Evolutionary conservation across 2,888 invertebrate genomes (phyloP).

Genomic region (Eupeodes latifasciatus): DNA sequence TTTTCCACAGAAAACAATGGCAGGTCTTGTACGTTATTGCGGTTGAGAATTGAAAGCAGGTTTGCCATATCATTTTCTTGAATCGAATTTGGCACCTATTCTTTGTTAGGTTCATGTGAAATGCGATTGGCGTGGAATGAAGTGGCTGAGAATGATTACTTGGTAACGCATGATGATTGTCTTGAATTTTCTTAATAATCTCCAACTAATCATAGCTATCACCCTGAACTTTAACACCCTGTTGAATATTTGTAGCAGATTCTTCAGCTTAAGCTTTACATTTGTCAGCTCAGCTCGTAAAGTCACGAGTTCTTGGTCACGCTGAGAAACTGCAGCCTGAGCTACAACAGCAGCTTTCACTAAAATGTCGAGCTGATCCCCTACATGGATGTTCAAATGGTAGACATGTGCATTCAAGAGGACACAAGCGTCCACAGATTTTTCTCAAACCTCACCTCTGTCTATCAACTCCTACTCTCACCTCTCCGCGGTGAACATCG

Average conservation of each 20-base stretch:
- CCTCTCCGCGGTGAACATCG: no score
- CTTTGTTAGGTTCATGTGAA: neutral
- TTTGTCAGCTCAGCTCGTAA: no score
- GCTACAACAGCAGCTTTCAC: constrained; percentile 8
- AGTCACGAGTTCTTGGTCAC: no score
- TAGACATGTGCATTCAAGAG: no score
- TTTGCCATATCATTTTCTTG: neutral
- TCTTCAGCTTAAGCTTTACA: no score
- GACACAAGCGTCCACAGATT: no score
- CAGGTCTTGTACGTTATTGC: neutral
- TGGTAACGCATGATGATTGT: neutral
- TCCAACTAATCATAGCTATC: no score
- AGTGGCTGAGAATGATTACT: neutral
- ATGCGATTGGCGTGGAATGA: neutral
- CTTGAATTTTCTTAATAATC: constrained; percentile 1
- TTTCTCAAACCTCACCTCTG: no score
- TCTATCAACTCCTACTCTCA: no score
- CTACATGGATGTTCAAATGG: neutral
- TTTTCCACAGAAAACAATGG: no score
- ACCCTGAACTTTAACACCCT: no score
- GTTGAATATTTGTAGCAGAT: no score
- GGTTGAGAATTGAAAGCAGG: neutral
- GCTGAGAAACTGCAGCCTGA: neutral
- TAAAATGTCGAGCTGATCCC: neutral
- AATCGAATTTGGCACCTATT: neutral